A percentile compares a stretch with the other conserved stretches of the same genome.
Conservation (phyloP, 1,140 invertebrate genomes). For the Dreissena rostriformis region DNA sequence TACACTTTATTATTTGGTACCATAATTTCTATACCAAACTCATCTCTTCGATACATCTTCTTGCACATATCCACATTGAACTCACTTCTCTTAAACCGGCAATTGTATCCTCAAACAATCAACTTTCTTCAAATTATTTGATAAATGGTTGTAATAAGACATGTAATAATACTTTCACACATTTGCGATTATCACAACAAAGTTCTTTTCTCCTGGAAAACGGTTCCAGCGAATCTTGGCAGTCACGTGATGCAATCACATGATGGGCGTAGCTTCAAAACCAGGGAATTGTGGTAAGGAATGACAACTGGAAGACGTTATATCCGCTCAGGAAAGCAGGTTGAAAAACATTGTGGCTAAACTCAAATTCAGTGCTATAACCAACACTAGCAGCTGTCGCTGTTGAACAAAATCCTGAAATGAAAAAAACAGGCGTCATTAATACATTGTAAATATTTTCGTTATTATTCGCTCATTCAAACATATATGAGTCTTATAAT, state of each 20-base stretch:
- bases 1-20: too few species aligned
- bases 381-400: conserved; percentile 96
- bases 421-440: conserved; percentile 63
- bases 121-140: not conserved
- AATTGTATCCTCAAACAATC: not conserved
- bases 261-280: conserved; percentile 50
- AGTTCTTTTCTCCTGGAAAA: conserved; percentile 12
- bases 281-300: conserved; percentile 57
- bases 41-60: not conserved
- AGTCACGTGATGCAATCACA: conserved; percentile 17
- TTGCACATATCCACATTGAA: conserved; percentile 2
- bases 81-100: not conserved
- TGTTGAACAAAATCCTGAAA: conserved; percentile 98
- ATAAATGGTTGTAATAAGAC: not conserved
- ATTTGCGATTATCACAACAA: not conserved
- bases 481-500: too few species aligned
- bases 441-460: not conserved
- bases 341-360: conserved; percentile 99
- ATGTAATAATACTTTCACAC: conserved; percentile 1
- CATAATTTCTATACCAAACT: too few species aligned
- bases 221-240: conserved; percentile 4
- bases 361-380: conserved; percentile 97
- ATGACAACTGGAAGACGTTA: conserved; percentile 28
- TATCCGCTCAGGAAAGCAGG: conserved; percentile 82
- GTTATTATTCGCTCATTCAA: too few species aligned